phyloP scores from a whole-genome alignment of 2,113 vertebrate species.

The Cottus gobio region DNA sequence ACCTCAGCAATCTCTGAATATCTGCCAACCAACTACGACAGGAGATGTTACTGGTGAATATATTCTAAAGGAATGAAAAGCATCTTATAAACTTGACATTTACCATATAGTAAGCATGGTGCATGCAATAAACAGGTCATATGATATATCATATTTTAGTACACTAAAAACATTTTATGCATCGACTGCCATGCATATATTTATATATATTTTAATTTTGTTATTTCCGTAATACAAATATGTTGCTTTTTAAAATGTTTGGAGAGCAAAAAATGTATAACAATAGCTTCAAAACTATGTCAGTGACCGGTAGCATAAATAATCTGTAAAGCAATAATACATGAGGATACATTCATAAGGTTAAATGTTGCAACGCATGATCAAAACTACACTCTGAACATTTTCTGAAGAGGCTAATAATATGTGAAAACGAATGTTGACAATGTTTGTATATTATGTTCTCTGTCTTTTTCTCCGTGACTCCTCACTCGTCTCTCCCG shows the following conservation, averaged over 20 bases:
- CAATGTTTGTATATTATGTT: background rate
- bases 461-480: background rate
- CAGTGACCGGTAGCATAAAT: background rate
- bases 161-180: background rate
- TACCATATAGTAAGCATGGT: background rate
- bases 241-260: background rate
- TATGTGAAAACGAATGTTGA: background rate
- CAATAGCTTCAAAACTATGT: background rate
- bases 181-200: background rate
- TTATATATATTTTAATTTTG: too few relatives aligned
- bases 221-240: background rate
- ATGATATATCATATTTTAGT: background rate
- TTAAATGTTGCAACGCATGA: background rate
- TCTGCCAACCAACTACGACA: background rate
- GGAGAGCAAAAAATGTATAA: background rate
- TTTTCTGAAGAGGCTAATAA: background rate
- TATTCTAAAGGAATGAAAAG: background rate
- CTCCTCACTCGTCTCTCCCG: background rate
- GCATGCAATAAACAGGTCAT: background rate
- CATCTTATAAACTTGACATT: background rate
- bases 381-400: background rate
- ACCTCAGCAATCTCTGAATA: conserved; percentile 13
- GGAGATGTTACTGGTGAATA: background rate
- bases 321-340: background rate
- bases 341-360: background rate